Evolutionary conservation across 2,888 invertebrate species (phyloP), one percentile per base, ranked within the genome.

Genomic region (Brenthis daphne): DNA sequence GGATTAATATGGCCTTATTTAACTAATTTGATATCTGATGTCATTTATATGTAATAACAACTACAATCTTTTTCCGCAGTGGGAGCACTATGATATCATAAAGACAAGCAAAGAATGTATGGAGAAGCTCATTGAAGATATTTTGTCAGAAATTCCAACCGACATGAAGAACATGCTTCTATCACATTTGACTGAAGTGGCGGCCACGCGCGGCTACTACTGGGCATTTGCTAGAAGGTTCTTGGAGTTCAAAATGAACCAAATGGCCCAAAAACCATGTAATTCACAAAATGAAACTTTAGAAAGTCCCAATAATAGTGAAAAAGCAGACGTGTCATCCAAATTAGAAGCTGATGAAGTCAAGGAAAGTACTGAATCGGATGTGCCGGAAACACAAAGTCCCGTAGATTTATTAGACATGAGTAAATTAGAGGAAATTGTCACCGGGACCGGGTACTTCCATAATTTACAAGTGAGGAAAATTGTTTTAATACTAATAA

Each of bases 381-480:
- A 60, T 24, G 29, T n/a, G 3, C 11, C 1, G 1, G 29, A 11
- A 3, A 43, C 50, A 6, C 63, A 60, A 6, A 63, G 63, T 14
- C 24, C 48, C 8, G 20, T 51, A 11, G 72, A 72, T 6, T 54
- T n/a, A 14, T 16, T 60, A n/a, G 67, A 72, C 24, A 57, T 47
- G 13, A 33, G 57, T n/a, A 69, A 71, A 14, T 55, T 81, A 1
- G 72, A 76, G 2, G 77, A 82, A 0, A 68, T 80, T 1, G 65
- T 85, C 3, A 80, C 82, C 0, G 85, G 83, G 4, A 83, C 77
- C 13, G 86, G 85, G 13, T 81, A 75, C 74, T 85, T 84, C 71
- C 88, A 88, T 37, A 81, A 72, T 14, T 64, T 85, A 55, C 88
- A 88, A 85, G 89, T 87, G 50, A 47, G 60, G 54, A 12, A 3